Conservation (phyloP, 2,797 vertebrate species). For the Octomys mimax region DNA sequence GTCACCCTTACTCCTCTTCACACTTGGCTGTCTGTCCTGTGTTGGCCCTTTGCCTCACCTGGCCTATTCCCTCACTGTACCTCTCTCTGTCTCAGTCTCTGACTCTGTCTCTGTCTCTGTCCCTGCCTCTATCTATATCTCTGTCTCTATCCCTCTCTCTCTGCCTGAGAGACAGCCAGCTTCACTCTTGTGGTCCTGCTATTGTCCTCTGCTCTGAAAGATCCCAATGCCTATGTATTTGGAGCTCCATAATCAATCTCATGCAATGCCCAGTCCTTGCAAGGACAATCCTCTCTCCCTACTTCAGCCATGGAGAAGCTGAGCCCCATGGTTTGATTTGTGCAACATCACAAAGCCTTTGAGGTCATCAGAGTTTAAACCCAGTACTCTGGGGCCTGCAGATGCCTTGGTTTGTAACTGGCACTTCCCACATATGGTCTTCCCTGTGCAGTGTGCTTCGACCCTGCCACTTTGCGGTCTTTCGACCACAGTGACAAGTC, state of each 20-base stretch:
- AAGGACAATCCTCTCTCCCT: no score
- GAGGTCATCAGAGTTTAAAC: background rate
- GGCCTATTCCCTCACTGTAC: background rate
- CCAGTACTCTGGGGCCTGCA: background rate
- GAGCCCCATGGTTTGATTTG: background rate
- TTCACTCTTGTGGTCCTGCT: background rate
- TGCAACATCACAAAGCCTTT: background rate
- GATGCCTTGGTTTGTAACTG: no score
- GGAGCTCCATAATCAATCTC: background rate
- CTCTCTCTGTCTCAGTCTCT: background rate
- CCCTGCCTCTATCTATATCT: no score
- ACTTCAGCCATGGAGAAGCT: background rate
- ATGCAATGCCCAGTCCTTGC: fast-evolving
- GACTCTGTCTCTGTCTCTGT: no score
- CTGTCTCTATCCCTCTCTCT: background rate
- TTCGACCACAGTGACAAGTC: background rate
- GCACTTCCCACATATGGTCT: background rate
- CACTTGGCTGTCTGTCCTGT: fast-evolving
- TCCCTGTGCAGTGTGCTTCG: fast-evolving
- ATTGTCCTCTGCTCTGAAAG: background rate
- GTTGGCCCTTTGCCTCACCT: fast-evolving
- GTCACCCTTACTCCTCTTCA: fast-evolving
- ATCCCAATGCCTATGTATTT: fast-evolving
- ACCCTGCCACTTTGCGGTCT: fast-evolving
- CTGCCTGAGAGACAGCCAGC: background rate